A percentile compares a stretch with the other conserved stretches of the same genome.
These are phyloP conservation scores for Notodonta dromedarius DNA, from an alignment of 2,888 invertebrate genomes.

Conservation along the genomic window DNA sequence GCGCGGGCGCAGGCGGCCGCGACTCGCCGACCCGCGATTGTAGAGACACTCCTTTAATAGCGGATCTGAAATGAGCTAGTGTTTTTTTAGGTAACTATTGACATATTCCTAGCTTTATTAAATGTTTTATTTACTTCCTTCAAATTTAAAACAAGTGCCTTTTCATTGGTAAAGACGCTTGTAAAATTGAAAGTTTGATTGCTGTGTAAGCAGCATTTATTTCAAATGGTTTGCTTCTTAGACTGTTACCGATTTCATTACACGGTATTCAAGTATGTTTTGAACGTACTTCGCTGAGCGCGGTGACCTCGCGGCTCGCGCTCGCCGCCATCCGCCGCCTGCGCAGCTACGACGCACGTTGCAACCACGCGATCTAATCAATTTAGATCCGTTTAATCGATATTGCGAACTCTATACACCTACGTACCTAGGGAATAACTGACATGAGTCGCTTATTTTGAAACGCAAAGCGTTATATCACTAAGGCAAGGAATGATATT, in stretches of 20 bases:
- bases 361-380: constrained; percentile 32
- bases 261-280: background rate
- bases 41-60: background rate
- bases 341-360: constrained; percentile 37
- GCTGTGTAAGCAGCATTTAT: too few species aligned
- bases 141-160: too few species aligned
- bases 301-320: constrained; percentile 49
- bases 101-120: too few species aligned
- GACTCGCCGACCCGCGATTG: constrained; percentile 16
- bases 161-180: too few species aligned
- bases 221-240: too few species aligned
- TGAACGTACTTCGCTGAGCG: constrained; percentile 19
- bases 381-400: constrained; percentile 29
- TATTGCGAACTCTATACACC: constrained; percentile 9
- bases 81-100: background rate
- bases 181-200: too few species aligned
- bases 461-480: too few species aligned
- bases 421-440: background rate
- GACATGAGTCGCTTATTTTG: too few species aligned
- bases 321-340: constrained; percentile 32
- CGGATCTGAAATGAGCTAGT: background rate
- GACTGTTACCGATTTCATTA: background rate
- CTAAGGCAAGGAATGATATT: too few species aligned
- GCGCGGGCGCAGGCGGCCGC: constrained; percentile 34
- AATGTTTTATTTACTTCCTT: background rate